A percentile compares a stretch with the other conserved stretches of the same genome.
These are phyloP conservation scores for Florisuga fusca DNA, from an alignment of 2,797 vertebrate species.

Conservation along the genomic window DNA sequence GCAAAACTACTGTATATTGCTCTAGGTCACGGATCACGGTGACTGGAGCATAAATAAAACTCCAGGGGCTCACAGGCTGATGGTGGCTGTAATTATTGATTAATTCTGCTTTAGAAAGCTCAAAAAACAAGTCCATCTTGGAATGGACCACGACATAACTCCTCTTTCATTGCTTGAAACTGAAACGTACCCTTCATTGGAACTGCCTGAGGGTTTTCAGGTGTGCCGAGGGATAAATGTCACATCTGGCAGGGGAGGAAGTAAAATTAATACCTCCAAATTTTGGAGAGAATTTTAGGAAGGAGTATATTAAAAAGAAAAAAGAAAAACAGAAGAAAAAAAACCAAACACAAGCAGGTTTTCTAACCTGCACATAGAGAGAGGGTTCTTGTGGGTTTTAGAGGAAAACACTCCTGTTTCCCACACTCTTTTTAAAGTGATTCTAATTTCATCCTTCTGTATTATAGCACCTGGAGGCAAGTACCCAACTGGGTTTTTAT, in stretches of 20 bases:
- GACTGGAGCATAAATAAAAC: background rate
- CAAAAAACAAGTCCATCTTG: background rate
- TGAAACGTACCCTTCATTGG: background rate
- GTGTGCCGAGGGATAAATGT: conserved; percentile 22
- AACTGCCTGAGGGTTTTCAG: background rate
- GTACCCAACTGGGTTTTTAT: background rate
- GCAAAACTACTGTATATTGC: background rate
- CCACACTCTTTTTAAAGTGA: background rate
- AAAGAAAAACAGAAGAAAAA: too few species aligned
- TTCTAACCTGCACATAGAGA: background rate
- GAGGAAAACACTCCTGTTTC: background rate
- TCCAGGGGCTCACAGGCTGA: background rate
- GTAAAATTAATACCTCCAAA: conserved; percentile 4
- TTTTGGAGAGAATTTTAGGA: conserved; percentile 16
- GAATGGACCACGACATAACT: background rate
- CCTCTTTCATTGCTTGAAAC: background rate
- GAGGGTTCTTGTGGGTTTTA: background rate
- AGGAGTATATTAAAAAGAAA: background rate
- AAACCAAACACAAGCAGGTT: background rate
- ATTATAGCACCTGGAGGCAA: background rate
- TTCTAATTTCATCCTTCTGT: background rate
- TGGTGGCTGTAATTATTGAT: conserved; percentile 54
- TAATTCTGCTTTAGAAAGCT: conserved; percentile 31
- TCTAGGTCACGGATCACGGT: background rate
- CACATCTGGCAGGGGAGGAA: background rate